These are phyloP conservation scores for Patella ulyssiponensis DNA, from an alignment of 2,888 invertebrate genomes.

Conservation along the genomic window DNA sequence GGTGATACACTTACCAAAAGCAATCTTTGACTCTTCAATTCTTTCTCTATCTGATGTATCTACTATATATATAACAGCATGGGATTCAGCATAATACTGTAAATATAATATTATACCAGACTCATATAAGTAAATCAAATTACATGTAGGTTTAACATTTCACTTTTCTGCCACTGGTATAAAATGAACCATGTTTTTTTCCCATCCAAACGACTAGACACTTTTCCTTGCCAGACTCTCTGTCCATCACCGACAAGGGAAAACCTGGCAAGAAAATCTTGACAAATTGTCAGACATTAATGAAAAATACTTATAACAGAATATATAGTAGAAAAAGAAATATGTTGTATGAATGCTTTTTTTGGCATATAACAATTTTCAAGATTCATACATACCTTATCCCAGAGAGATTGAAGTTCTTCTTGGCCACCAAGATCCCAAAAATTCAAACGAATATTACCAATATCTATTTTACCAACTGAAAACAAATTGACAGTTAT, in stretches of 20 bases:
- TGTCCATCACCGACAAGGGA: too few relatives aligned
- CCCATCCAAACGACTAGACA: too few relatives aligned
- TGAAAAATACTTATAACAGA: neutral
- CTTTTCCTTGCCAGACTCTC: too few relatives aligned
- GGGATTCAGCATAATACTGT: conserved; percentile 97
- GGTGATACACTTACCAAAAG: conserved; percentile 83
- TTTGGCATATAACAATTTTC: neutral
- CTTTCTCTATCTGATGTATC: conserved; percentile 96
- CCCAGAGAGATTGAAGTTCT: conserved; percentile 97
- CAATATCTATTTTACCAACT: conserved; percentile 93
- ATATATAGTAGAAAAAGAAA: neutral
- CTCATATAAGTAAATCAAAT: too few relatives aligned
- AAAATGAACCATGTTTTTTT: too few relatives aligned
- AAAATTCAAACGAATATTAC: conserved; percentile 92
- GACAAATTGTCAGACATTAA: neutral
- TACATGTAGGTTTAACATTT: too few relatives aligned
- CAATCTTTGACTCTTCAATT: conserved; percentile 93
- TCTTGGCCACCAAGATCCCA: conserved; percentile 88
- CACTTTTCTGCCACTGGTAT: too few relatives aligned
- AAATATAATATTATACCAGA: conserved; percentile 29
- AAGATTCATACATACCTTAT: conserved; percentile 81
- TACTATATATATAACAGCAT: conserved; percentile 96
- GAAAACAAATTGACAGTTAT: conserved; percentile 25
- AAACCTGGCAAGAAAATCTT: neutral
- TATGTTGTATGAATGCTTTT: neutral